Evolutionary conservation across 2,888 invertebrate species (phyloP).

Genomic region (Eledone cirrhosa): DNA sequence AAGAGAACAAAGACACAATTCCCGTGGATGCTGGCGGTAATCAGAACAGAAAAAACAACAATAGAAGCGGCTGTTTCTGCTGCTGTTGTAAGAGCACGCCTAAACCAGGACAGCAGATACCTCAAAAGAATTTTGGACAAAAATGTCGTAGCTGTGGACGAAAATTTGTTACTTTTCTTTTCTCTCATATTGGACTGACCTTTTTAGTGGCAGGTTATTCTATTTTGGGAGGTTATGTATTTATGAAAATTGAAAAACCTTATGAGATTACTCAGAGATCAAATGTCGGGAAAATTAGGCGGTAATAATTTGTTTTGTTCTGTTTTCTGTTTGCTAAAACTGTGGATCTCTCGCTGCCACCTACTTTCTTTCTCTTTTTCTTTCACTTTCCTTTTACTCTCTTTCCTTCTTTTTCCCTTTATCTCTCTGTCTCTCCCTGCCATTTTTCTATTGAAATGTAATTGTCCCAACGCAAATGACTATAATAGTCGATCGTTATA

Average conservation of each 20-base stretch:
- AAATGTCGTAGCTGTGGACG: constrained; percentile 21
- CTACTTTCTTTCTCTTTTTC: background rate
- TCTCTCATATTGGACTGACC: constrained; percentile 43
- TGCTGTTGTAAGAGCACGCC: background rate
- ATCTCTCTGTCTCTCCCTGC: background rate
- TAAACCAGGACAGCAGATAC: background rate
- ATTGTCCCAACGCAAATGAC: too few species aligned
- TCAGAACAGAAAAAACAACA: too few species aligned
- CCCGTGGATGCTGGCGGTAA: too few species aligned
- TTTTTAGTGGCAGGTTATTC: constrained; percentile 41
- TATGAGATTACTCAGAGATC: constrained; percentile 36
- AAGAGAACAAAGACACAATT: too few species aligned
- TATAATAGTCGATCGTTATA: too few species aligned
- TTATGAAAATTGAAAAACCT: constrained; percentile 38
- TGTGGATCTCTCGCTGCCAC: background rate
- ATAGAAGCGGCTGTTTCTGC: background rate
- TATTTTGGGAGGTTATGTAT: constrained; percentile 41
- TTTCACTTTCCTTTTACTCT: background rate
- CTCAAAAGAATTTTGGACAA: background rate
- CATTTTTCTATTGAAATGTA: background rate
- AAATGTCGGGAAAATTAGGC: constrained; percentile 31
- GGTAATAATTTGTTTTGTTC: constrained; percentile 10
- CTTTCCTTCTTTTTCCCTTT: background rate
- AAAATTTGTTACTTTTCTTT: constrained; percentile 35
- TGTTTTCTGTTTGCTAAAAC: background rate